phyloP scores from a whole-genome alignment of 1,140 invertebrate species.

The Paraescarpia echinospica region DNA sequence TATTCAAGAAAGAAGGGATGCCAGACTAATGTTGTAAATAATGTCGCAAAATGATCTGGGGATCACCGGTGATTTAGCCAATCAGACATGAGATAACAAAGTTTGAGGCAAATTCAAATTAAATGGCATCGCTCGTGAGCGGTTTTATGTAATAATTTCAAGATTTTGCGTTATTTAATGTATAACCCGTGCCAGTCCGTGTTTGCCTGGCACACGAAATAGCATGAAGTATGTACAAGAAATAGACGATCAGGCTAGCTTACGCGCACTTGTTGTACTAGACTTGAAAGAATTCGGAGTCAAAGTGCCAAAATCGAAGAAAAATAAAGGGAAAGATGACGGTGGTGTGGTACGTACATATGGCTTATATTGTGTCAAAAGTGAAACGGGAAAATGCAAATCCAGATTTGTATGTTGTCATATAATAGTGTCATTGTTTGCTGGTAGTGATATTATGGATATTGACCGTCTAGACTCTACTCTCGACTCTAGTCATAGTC shows the following conservation, averaged over 20 bases:
- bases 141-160: background rate
- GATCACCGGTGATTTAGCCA: background rate
- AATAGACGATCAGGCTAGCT: slow-evolving; percentile 41
- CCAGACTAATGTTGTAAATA: background rate
- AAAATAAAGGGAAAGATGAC: slow-evolving; percentile 37
- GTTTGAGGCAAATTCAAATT: background rate
- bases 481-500: too few relatives aligned
- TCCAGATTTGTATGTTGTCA: background rate
- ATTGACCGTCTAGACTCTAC: background rate
- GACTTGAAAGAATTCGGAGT: slow-evolving; percentile 50
- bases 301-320: slow-evolving; percentile 51
- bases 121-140: background rate
- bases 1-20: background rate
- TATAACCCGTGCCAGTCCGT: background rate
- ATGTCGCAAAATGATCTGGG: background rate
- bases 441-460: background rate
- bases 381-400: background rate
- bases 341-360: slow-evolving; percentile 19
- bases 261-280: slow-evolving; percentile 43
- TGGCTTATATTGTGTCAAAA: background rate
- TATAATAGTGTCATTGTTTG: background rate
- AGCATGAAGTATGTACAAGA: slow-evolving; percentile 41
- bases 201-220: background rate
- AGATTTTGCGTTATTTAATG: background rate
- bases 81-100: background rate